Evolutionary conservation across 2,797 vertebrate species (phyloP).

Genomic region (Pangasius krempfi): DNA sequence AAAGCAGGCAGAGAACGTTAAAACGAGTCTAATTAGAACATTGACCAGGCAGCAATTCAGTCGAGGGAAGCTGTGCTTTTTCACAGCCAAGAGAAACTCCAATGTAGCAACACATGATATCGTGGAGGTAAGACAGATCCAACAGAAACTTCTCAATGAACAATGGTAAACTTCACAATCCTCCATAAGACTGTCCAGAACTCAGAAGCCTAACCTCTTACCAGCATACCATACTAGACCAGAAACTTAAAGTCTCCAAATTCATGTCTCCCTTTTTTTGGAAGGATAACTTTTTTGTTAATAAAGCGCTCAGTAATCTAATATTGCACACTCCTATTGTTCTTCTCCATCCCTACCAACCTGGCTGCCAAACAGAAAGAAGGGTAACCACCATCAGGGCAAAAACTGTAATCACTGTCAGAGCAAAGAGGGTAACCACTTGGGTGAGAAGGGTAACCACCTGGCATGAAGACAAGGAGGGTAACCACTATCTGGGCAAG

Average conservation of each 20-base stretch:
- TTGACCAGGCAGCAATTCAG: slow-evolving; percentile 69
- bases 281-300: background rate
- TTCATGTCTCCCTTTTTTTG: no score
- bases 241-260: background rate
- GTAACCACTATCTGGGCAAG: background rate
- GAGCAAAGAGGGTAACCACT: background rate
- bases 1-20: slow-evolving; percentile 62
- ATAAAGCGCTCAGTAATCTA: background rate
- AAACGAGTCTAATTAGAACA: slow-evolving; percentile 67
- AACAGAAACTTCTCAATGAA: background rate
- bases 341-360: background rate
- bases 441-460: no score
- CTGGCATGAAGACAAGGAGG: background rate
- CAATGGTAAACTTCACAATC: background rate
- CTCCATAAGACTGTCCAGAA: background rate
- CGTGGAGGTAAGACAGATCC: background rate
- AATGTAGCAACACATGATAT: background rate
- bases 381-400: background rate
- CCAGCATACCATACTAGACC: background rate
- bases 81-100: background rate
- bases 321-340: background rate
- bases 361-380: background rate
- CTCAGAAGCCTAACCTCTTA: background rate
- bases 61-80: slow-evolving; percentile 57
- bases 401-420: background rate